These are phyloP conservation scores for Drosophila borealis DNA, from an alignment of 2,888 invertebrate genomes.

Conservation along the genomic window DNA sequence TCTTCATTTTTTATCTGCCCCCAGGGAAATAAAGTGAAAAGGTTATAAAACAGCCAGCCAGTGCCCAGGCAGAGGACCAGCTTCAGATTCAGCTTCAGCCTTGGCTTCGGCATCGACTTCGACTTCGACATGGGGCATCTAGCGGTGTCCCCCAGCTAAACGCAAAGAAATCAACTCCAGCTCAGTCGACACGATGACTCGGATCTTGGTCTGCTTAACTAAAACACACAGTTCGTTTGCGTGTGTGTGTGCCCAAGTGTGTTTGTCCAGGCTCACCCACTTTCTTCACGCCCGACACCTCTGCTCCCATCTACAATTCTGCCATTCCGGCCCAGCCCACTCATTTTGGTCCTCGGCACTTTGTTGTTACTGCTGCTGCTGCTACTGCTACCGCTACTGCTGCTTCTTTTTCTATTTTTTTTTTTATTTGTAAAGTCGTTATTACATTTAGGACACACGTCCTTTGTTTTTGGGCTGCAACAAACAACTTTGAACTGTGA, in stretches of 20 bases:
- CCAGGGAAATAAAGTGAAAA: conserved; percentile 82
- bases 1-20: conserved; percentile 83
- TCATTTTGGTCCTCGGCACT: conserved; percentile 47
- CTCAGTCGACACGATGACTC: conserved; percentile 33
- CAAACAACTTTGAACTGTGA: conserved; percentile 35
- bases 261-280: conserved; percentile 28
- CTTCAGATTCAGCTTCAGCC: conserved; percentile 28
- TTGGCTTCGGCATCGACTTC: conserved; percentile 11
- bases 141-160: conserved; percentile 22
- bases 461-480: conserved; percentile 52
- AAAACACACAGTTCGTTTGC: conserved; percentile 21
- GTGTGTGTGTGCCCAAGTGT: conserved; percentile 3
- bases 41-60: conserved; percentile 81
- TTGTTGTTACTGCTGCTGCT: conserved; percentile 31
- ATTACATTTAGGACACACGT: conserved; percentile 74
- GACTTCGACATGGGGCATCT: conserved; percentile 5
- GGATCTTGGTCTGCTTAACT: conserved; percentile 46
- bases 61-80: conserved; percentile 23
- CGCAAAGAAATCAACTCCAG: conserved; percentile 59
- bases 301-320: conserved; percentile 14
- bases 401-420: conserved; percentile 17
- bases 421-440: conserved; percentile 73
- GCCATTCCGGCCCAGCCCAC: conserved; percentile 49
- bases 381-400: neutral
- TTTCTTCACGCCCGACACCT: conserved; percentile 14